Evolutionary conservation across 2,888 invertebrate species (phyloP), one percentile per base, ranked within the genome.

Genomic region (Phlogophora meticulosa): DNA sequence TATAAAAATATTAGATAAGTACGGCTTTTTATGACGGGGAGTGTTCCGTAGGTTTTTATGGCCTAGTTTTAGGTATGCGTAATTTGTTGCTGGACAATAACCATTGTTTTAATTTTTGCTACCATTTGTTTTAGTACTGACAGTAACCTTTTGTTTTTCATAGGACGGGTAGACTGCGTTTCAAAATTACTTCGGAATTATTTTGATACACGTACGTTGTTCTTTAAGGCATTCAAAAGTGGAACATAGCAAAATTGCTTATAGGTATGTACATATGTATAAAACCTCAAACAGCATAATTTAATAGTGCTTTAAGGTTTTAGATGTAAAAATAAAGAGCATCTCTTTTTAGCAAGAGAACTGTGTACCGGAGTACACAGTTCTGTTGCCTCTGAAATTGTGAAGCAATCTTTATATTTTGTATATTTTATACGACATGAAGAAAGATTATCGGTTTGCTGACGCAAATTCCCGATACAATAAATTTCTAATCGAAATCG

Each of bases 1-100:
- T 57, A 55, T 55, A 52, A 49, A 65, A 63, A 66, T 55, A 67
- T 58, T 48, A n/a, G n/a, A n/a, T n/a, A n/a, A 45, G 45, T 53
- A 48, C 22, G 46, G 53, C 15, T 24, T 45, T 75, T 76, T 52
- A 62, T 40, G 43, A 36, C 17, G n/a, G 5, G 1, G 32, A 45
- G 34, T 36, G 55, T 72, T 77, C 51, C 58, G 60, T 65, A 46
- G 43, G 49, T 61, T 32, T 32, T 5, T 32, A 22, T 70, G 28
- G 28, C 1, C n/a, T n/a, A n/a, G n/a, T n/a, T n/a, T n/a, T n/a
- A n/a, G 7, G 10, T 24, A 10, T 43, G 46, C 34, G n/a, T 57
- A 11, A 38, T 46, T 20, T 20, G 11, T 22, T 38, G n/a, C 13
- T 58, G 34, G 34, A 51, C 28, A 59, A 22, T 55, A 34, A 20